Base-by-base conservation (phyloP, 2,113 vertebrate genomes). In the Tachuris rubrigastra region DNA sequence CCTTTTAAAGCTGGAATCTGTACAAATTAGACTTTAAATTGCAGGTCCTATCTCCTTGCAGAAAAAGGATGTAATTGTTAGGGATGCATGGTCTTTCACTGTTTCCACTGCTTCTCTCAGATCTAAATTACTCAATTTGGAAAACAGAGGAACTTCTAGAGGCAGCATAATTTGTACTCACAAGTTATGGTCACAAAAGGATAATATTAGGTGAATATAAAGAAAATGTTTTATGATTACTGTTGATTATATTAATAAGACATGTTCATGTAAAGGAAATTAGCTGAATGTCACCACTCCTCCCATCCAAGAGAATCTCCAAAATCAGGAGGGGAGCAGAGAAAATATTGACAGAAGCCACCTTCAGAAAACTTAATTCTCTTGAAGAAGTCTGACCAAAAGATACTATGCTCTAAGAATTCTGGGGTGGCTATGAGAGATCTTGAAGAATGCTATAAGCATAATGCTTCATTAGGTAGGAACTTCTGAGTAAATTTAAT, bases 261-360 rank as follows among this genome's bases (percentile, higher is more conserved):
- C 4, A 18, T 7, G 50, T 79, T 91, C 41, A 95, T 69, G 52
- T 95, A 93, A 96, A 94, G 72, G 78, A 97, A 97, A 96, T 94
- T 23, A 68, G 37, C n/a, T 87, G 87, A 94, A 83, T 50, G 59
- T 14, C 14, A 58, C 10, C 21, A 72, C 5, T 1, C 2, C 14
- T 77, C 12, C 4, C 4, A 81, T 11, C 3, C 14, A 91, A 53
- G 79, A 77, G 97, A 93, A 82, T 81, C 81, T 96, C 62, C 55
- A 87, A 93, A 74, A 42, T 68, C 67, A 58, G 22, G 0, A 37
- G 5, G 8, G 15, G 65, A 77, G 6, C 76, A 93, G 39, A 82
- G 76, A 94, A 82, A 69, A 77, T 67, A 65, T 25, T 75, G 25
- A 41, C 15, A 59, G 30, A 80, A 88, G 27, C 8, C 41, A 6